Evolutionary conservation across 2,888 invertebrate genomes (phyloP).

Genomic region (Troilus luridus): DNA sequence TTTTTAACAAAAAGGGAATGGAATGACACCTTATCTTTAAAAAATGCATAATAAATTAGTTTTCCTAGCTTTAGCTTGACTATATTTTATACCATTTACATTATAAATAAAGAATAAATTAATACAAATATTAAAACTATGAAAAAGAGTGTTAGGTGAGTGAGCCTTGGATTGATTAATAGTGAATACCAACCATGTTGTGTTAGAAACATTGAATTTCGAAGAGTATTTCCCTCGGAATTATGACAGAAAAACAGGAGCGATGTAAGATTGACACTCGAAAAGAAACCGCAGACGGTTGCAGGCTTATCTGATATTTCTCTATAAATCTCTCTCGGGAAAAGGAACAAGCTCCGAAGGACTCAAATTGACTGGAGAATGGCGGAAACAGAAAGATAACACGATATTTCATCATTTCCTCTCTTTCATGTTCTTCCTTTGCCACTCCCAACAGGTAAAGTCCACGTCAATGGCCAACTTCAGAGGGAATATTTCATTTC

Average conservation of each 20-base stretch:
- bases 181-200: background rate
- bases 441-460: background rate
- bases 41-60: too few relatives aligned
- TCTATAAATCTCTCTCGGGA: background rate
- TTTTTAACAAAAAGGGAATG: too few relatives aligned
- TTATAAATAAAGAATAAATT: too few relatives aligned
- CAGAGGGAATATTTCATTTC: background rate
- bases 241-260: background rate
- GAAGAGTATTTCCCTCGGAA: background rate
- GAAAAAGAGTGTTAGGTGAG: too few relatives aligned
- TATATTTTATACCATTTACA: too few relatives aligned
- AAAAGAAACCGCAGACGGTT: background rate
- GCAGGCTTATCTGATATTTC: background rate
- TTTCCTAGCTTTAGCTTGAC: too few relatives aligned
- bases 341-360: background rate
- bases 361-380: constrained; percentile 8
- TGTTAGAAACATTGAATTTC: background rate
- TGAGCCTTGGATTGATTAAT: background rate
- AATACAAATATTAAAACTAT: too few relatives aligned
- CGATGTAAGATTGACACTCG: background rate
- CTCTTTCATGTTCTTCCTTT: background rate
- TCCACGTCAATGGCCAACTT: background rate
- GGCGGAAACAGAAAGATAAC: constrained; percentile 37
- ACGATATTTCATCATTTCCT: constrained; percentile 4
- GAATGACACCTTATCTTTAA: too few relatives aligned